Conservation (phyloP, 2,888 invertebrate genomes). For the Chesias legatella region DNA sequence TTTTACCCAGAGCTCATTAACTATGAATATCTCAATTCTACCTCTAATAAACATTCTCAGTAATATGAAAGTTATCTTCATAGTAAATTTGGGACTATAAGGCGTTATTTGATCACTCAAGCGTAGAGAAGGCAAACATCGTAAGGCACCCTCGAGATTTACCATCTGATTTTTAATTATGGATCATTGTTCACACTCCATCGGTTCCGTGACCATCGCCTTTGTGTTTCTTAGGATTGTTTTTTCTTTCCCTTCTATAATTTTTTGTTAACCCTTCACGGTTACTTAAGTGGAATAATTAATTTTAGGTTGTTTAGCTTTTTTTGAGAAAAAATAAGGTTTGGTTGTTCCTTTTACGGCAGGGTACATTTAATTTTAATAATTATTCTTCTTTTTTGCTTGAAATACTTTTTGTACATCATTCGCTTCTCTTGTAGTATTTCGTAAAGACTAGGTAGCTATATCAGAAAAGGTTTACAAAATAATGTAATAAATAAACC, state of each 20-base stretch:
- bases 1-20: no score
- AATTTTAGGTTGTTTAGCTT: conserved; percentile 46
- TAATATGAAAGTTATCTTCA: conserved; percentile 34
- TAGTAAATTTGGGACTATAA: conserved; percentile 18
- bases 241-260: conserved; percentile 51
- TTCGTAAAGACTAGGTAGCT: no score
- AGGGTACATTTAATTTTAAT: conserved; percentile 8
- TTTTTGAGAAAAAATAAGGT: conserved; percentile 30
- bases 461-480: no score
- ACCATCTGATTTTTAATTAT: conserved; percentile 74
- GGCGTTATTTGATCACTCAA: conserved; percentile 53
- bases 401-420: background rate
- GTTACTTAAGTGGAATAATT: conserved; percentile 72
- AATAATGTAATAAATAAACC: no score
- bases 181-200: conserved; percentile 68
- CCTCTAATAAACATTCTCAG: no score
- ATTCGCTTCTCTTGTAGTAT: no score
- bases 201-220: conserved; percentile 63
- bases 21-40: no score
- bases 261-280: conserved; percentile 65
- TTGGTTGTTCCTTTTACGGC: conserved; percentile 28
- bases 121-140: conserved; percentile 56
- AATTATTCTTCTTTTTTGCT: conserved; percentile 4
- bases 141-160: conserved; percentile 52
- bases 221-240: conserved; percentile 71